Evolutionary conservation across 2,113 vertebrate species (phyloP).

Genomic region (Gymnobelideus leadbeateri): DNA sequence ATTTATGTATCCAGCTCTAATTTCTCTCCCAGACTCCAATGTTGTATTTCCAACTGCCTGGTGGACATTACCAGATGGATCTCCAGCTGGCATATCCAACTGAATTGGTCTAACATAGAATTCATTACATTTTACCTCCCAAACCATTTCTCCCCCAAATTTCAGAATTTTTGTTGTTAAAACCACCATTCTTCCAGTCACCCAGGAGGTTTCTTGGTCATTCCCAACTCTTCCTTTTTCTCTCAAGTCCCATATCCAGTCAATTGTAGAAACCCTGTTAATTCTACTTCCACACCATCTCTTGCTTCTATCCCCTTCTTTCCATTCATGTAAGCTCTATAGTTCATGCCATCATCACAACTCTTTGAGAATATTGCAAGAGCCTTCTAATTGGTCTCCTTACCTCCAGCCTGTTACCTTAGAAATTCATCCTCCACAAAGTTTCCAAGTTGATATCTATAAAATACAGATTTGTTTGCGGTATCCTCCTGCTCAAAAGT

Average conservation of each 20-base stretch:
- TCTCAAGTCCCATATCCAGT: neutral
- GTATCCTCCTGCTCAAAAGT: neutral
- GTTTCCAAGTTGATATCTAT: neutral
- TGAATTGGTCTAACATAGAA: neutral
- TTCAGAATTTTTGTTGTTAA: neutral
- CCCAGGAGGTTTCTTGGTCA: neutral
- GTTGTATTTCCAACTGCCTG: neutral
- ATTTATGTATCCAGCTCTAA: neutral
- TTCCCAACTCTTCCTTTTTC: neutral
- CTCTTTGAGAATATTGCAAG: neutral
- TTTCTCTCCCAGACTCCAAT: neutral
- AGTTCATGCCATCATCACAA: neutral
- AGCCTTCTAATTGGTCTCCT: neutral
- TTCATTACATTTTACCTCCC: neutral
- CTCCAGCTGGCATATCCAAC: neutral
- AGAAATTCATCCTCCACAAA: neutral
- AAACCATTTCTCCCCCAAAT: neutral
- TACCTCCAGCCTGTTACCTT: neutral
- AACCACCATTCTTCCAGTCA: neutral
- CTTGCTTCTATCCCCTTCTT: neutral
- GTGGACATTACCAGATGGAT: neutral
- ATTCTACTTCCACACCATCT: neutral
- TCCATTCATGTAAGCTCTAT: neutral
- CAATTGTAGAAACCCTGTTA: neutral
- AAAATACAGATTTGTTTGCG: neutral